Percentiles rank a stretch among this genome's conserved stretches.
Conservation (phyloP, 2,888 invertebrate genomes). For the Syrphus vitripennis region DNA sequence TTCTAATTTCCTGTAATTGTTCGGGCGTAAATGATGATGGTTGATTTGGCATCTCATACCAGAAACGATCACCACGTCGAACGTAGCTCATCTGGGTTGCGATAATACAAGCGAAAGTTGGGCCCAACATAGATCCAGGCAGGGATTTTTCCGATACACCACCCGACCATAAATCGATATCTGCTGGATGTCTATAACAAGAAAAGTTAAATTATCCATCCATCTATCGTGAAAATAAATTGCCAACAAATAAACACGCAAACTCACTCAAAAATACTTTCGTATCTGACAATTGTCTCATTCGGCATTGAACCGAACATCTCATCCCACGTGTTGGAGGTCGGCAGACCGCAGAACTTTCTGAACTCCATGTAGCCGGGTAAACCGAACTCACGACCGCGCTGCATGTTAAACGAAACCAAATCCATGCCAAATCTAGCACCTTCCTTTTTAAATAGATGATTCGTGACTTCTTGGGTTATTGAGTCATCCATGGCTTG, state of each 20-base stretch:
- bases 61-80: conserved; percentile 94
- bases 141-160: conserved; percentile 95
- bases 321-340: conserved; percentile 88
- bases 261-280: conserved; percentile 90
- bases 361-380: conserved; percentile 97
- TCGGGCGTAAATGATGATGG: conserved; percentile 95
- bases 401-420: conserved; percentile 95
- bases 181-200: conserved; percentile 88
- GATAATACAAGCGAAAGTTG: conserved; percentile 96
- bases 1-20: conserved; percentile 91
- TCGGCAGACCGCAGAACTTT: conserved; percentile 93
- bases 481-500: conserved; percentile 98
- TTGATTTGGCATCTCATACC: conserved; percentile 96
- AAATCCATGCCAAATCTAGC: conserved; percentile 92
- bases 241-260: background rate
- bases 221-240: background rate
- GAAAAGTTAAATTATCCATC: background rate
- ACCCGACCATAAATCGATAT: conserved; percentile 97
- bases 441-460: conserved; percentile 91
- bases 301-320: conserved; percentile 94
- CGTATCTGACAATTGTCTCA: conserved; percentile 91
- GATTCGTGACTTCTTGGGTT: conserved; percentile 94
- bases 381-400: conserved; percentile 94
- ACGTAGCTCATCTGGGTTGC: conserved; percentile 96
- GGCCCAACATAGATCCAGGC: conserved; percentile 95